Conservation (phyloP, 2,113 vertebrate genomes). For the Seriola aureovittata region DNA sequence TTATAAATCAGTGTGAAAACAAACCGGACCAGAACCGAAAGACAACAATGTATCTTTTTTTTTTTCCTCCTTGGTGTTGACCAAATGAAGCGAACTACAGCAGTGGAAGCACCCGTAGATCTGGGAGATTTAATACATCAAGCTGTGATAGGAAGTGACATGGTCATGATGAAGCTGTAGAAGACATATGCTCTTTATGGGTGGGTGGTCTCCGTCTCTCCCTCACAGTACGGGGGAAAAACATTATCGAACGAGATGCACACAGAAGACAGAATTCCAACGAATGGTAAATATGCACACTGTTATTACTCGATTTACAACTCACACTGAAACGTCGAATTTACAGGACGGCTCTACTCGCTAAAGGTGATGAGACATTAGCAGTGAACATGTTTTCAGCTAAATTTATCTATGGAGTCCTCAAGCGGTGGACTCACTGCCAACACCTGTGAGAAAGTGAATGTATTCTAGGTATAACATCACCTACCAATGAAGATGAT, state of each 20-base stretch:
- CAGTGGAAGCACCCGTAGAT: background rate
- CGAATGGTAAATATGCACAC: constrained; percentile 11
- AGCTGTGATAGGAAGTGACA: constrained; percentile 20
- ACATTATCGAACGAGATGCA: constrained; percentile 20
- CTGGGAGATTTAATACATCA: constrained; percentile 13
- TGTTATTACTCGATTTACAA: constrained; percentile 16
- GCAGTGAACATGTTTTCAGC: background rate
- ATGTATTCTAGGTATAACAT: background rate
- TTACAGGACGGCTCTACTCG: background rate
- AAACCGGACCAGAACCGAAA: too few species aligned
- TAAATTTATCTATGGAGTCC: background rate
- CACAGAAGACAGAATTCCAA: constrained; percentile 30
- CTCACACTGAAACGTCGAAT: constrained; percentile 1
- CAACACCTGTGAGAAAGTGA: background rate
- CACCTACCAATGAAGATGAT: background rate
- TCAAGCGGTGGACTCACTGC: background rate
- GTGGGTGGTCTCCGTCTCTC: constrained; percentile 6
- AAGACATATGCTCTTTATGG: constrained; percentile 25
- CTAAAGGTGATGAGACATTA: constrained; percentile 4
- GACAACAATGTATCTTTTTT: background rate
- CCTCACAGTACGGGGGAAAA: constrained; percentile 31
- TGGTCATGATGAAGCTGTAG: constrained; percentile 9
- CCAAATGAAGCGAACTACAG: background rate
- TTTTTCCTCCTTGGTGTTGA: too few species aligned
- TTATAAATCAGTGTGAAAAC: too few species aligned